Percentiles rank a stretch among this genome's conserved stretches.
Evolutionary conservation across 2,797 vertebrate species (phyloP).

Genomic region (Clarias fuscus): DNA sequence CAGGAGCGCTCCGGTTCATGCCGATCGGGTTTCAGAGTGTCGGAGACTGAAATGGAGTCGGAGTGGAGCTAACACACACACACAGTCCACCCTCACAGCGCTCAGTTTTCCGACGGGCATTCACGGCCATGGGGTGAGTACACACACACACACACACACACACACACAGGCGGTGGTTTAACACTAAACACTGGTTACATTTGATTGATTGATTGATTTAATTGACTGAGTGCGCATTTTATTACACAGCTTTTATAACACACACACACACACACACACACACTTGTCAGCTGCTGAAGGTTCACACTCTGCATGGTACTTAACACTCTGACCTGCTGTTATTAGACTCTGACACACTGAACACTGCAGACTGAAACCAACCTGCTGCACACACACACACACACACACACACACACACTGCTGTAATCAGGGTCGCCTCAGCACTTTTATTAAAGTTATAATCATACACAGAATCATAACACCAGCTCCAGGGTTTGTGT

Average conservation of each 20-base stretch:
- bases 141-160: slow-evolving; percentile 14
- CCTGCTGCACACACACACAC: not conserved
- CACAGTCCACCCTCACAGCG: not conserved
- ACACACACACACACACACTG: no score
- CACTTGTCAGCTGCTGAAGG: not conserved
- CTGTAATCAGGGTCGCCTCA: no score
- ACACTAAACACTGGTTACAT: no score
- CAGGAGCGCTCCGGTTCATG: slow-evolving; percentile 59
- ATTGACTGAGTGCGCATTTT: no score
- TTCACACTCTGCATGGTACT: not conserved
- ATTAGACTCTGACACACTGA: not conserved
- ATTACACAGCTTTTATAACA: not conserved
- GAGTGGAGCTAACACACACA: slow-evolving; percentile 56
- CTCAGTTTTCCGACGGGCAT: slow-evolving; percentile 29
- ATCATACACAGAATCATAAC: no score
- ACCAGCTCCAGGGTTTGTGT: no score
- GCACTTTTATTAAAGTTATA: not conserved
- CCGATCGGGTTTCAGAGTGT: slow-evolving; percentile 68
- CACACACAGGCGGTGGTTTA: not conserved
- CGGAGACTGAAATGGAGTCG: slow-evolving; percentile 62
- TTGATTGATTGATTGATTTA: no score
- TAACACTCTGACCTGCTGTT: not conserved
- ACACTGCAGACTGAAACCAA: not conserved
- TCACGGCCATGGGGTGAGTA: slow-evolving; percentile 78
- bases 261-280: not conserved